phyloP scores from a whole-genome alignment of 2,888 invertebrate genomes.

The Lithophane leautieri region DNA sequence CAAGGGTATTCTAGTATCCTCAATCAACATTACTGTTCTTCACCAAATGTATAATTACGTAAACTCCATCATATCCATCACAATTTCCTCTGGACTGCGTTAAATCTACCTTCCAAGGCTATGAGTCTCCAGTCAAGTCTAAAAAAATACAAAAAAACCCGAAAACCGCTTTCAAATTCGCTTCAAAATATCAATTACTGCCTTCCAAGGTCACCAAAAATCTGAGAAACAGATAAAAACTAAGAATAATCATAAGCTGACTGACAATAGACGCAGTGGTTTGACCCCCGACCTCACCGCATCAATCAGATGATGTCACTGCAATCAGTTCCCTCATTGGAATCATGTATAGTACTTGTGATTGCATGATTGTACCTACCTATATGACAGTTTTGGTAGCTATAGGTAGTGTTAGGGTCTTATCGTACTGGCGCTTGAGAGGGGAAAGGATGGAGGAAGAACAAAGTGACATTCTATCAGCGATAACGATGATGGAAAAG shows the following conservation, averaged over 20 bases:
- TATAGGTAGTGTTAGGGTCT: not conserved
- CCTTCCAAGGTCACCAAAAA: not conserved
- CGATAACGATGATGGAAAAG: too few relatives aligned
- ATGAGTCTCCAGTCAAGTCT: not conserved
- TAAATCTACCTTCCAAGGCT: not conserved
- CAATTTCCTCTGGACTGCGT: not conserved
- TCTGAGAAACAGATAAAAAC: not conserved
- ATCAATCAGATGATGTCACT: conserved; percentile 47
- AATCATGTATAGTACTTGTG: conserved; percentile 21
- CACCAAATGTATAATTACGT: not conserved
- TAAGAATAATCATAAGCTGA: conserved; percentile 23
- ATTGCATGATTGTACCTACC: conserved; percentile 11
- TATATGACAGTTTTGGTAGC: not conserved
- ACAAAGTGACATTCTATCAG: too few relatives aligned
- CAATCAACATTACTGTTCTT: not conserved
- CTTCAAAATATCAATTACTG: not conserved
- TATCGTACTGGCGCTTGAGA: conserved; percentile 3
- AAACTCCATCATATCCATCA: not conserved
- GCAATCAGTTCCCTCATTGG: conserved; percentile 45
- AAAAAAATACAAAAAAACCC: not conserved
- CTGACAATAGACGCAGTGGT: conserved; percentile 41
- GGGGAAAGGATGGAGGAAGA: conserved; percentile 1
- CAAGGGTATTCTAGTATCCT: not conserved
- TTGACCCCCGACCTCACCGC: conserved; percentile 41
- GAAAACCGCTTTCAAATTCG: not conserved